These are phyloP conservation scores for Pampusana beccarii DNA, from an alignment of 2,113 vertebrate genomes.

Conservation along the genomic window DNA sequence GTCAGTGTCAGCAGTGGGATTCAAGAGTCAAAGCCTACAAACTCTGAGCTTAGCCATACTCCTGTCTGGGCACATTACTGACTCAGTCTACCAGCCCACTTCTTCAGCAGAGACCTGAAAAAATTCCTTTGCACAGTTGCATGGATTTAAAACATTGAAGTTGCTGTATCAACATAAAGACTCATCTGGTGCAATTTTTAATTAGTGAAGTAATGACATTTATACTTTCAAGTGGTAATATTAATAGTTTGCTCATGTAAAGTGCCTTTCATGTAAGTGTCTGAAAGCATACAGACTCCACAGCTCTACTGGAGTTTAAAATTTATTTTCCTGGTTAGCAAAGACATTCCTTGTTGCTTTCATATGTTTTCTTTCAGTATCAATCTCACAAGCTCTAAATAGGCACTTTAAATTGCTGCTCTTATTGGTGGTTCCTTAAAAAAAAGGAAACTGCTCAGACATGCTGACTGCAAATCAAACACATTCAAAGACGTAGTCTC, in stretches of 20 bases:
- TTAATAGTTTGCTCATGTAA: background rate
- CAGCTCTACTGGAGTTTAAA: background rate
- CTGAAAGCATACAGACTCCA: background rate
- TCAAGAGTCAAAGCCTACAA: background rate
- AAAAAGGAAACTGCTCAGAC: background rate
- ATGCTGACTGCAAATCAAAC: background rate
- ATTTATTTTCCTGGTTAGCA: background rate
- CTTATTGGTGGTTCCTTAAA: background rate
- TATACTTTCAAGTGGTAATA: background rate
- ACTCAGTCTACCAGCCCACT: background rate
- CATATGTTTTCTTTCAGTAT: background rate
- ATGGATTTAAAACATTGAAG: background rate
- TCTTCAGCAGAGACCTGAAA: background rate
- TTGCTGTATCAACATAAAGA: background rate
- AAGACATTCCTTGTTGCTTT: background rate
- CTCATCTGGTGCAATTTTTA: background rate
- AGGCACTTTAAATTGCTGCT: background rate
- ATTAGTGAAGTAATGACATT: background rate
- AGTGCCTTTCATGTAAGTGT: background rate
- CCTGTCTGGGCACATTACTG: background rate
- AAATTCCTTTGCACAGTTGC: background rate
- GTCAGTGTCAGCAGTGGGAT: background rate
- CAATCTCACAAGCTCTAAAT: background rate
- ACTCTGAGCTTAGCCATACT: background rate
- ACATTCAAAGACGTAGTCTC: background rate